A percentile compares a stretch with the other conserved stretches of the same genome.
Evolutionary conservation across 2,113 vertebrate species (phyloP).

Genomic region (Nesogale talazaci): DNA sequence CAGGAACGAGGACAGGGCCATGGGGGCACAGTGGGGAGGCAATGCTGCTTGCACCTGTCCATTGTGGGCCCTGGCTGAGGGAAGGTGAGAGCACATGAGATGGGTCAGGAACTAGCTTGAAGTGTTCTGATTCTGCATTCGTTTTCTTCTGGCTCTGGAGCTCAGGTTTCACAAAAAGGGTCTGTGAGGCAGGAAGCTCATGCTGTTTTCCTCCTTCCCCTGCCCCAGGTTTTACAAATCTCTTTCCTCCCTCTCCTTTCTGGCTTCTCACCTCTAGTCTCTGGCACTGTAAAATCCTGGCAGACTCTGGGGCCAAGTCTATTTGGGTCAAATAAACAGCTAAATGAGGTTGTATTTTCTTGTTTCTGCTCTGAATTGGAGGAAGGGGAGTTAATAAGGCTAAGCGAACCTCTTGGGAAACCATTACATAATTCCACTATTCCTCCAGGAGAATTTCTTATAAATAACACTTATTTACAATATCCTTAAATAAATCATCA

Average conservation of each 20-base stretch:
- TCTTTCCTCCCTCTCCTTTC: constrained; percentile 48
- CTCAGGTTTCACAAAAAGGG: constrained; percentile 80
- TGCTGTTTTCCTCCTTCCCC: constrained; percentile 35
- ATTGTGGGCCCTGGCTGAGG: constrained; percentile 72
- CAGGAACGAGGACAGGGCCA: neutral
- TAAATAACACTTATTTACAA: constrained; percentile 62
- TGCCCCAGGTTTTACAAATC: constrained; percentile 64
- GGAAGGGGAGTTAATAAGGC: constrained; percentile 30
- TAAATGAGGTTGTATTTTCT: constrained; percentile 70
- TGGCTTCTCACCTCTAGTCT: constrained; percentile 63
- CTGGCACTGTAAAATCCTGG: constrained; percentile 69
- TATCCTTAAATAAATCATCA: constrained; percentile 13
- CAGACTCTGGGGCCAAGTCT: constrained; percentile 62
- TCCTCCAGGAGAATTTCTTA: constrained; percentile 52
- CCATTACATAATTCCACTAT: constrained; percentile 44
- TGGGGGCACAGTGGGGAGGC: constrained; percentile 42
- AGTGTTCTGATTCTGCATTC: constrained; percentile 69
- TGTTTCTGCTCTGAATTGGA: constrained; percentile 57
- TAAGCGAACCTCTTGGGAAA: constrained; percentile 57
- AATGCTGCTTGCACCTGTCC: constrained; percentile 77
- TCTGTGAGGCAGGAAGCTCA: constrained; percentile 79
- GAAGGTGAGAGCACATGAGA: constrained; percentile 78
- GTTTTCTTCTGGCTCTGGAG: constrained; percentile 72
- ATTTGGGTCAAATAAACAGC: constrained; percentile 70
- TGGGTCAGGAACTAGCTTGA: constrained; percentile 77